Evolutionary conservation across 2,888 invertebrate species (phyloP).

Genomic region (Syrphus vitripennis): DNA sequence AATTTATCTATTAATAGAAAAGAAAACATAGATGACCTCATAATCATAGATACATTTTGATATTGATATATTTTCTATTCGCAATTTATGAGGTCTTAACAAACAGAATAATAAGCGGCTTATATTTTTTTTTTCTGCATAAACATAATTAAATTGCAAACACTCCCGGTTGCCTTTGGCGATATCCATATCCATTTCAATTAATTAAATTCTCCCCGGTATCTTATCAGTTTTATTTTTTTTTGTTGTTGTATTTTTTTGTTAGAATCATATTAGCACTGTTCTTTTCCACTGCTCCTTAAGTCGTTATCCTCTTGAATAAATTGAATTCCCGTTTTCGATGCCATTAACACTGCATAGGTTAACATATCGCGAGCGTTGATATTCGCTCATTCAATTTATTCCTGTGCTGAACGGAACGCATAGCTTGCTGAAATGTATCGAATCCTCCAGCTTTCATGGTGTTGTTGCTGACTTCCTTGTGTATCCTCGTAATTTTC

Average conservation of each 20-base stretch:
- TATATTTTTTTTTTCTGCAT: no score
- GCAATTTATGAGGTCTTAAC: no score
- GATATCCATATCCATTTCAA: conserved; percentile 60
- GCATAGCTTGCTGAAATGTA: conserved; percentile 40
- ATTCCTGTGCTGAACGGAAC: conserved; percentile 37
- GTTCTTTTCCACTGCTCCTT: neutral
- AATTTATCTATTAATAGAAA: no score
- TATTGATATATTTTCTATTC: no score
- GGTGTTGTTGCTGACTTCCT: neutral
- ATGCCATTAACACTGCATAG: conserved; percentile 77
- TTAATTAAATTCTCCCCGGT: conserved; percentile 60
- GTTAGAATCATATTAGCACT: conserved; percentile 48
- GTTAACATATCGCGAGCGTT: conserved; percentile 71
- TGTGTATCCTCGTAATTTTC: conserved; percentile 13
- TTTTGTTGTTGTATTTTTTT: neutral
- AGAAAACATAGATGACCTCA: no score
- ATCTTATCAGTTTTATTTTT: neutral
- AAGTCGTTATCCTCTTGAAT: conserved; percentile 59
- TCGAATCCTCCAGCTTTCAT: conserved; percentile 34
- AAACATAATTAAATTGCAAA: no score
- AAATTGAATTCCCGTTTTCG: conserved; percentile 74
- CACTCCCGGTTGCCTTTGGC: no score
- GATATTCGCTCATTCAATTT: conserved; percentile 67
- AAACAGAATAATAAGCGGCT: no score
- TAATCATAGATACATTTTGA: no score